Evolutionary conservation across 2,888 invertebrate species (phyloP), one percentile per base, ranked within the genome.

Genomic region (Philereme transversata): DNA sequence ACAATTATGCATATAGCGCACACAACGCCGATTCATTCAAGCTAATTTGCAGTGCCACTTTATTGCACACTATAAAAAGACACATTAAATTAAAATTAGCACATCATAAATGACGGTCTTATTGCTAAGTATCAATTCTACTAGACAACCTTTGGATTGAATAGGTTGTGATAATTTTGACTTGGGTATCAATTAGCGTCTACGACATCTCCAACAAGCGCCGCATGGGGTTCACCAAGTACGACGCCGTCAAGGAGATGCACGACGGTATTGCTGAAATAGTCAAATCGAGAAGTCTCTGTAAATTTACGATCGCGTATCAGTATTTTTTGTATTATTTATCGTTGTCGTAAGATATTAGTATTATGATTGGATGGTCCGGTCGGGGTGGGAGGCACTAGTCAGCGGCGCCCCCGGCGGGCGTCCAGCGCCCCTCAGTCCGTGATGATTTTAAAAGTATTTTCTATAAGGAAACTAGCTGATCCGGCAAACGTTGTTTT

Each of bases 121-220:
- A n/a, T n/a, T n/a, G n/a, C n/a, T n/a, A n/a, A n/a, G n/a, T n/a
- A n/a, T n/a, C n/a, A n/a, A n/a, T n/a, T n/a, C n/a, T n/a, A n/a
- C n/a, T n/a, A n/a, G n/a, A n/a, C n/a, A n/a, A n/a, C n/a, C n/a
- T n/a, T n/a, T n/a, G n/a, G n/a, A n/a, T n/a, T n/a, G n/a, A n/a
- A n/a, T n/a, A n/a, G n/a, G n/a, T n/a, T n/a, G n/a, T n/a, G n/a
- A n/a, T n/a, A n/a, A n/a, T n/a, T n/a, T n/a, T n/a, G n/a, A n/a
- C n/a, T n/a, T n/a, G n/a, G n/a, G n/a, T n/a, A n/a, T n/a, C n/a
- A n/a, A n/a, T n/a, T n/a, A n/a, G 98, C 65, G 95, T 99, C 82
- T 98, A 98, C 88, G 98, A 99, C 93, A 98, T 98, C 92, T 98
- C 98, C 92, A 99, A 98, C 95, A 98, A 98, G 94, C 95, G 98